Conservation (phyloP, 2,888 invertebrate species). For the Helleia helle region DNA sequence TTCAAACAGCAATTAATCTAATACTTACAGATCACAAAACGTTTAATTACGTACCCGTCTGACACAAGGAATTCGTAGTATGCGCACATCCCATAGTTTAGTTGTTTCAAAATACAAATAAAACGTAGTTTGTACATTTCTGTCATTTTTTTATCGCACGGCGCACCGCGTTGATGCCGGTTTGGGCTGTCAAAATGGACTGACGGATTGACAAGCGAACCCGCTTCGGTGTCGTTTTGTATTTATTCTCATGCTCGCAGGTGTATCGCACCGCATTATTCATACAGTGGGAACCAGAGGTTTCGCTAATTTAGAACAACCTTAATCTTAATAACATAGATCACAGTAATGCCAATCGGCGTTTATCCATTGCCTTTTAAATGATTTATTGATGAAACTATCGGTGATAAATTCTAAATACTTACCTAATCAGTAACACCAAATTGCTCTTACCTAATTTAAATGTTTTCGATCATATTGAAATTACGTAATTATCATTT, state of each 20-base stretch:
- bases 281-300: constrained; percentile 26
- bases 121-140: constrained; percentile 24
- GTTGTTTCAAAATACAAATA: constrained; percentile 16
- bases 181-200: constrained; percentile 69
- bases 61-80: constrained; percentile 1
- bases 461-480: too few species aligned
- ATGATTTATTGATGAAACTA: too few species aligned
- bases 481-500: too few species aligned
- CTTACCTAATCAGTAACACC: too few species aligned
- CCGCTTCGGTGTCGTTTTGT: constrained; percentile 45
- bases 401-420: too few species aligned
- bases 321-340: neutral
- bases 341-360: too few species aligned
- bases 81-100: constrained; percentile 5
- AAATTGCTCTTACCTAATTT: too few species aligned
- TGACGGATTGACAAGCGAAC: constrained; percentile 66
- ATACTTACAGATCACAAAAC: neutral
- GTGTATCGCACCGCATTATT: constrained; percentile 56
- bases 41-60: constrained; percentile 1
- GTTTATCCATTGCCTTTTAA: too few species aligned
- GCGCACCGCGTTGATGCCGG: constrained; percentile 60
- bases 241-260: constrained; percentile 47
- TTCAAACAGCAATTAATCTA: too few species aligned
- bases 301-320: constrained; percentile 13
- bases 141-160: constrained; percentile 39